phyloP scores from a whole-genome alignment of 1,140 invertebrate species.

The Microplitis demolitor region DNA sequence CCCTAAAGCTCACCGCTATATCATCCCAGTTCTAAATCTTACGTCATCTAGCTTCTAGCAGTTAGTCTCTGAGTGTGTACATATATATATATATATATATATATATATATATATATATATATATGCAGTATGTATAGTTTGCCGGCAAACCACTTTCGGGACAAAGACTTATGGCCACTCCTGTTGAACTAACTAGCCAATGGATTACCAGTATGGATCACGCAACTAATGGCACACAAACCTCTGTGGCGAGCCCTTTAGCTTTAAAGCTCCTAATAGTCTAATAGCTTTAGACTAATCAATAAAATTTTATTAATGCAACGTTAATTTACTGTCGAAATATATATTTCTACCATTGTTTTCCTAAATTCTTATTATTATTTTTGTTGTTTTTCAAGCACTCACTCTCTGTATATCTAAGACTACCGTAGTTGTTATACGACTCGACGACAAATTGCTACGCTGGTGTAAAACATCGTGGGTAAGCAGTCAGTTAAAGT shows the following conservation, averaged over 20 bases:
- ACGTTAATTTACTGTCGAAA: no score
- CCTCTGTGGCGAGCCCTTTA: no score
- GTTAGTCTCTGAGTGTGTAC: not conserved
- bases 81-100: not conserved
- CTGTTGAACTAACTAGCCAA: not conserved
- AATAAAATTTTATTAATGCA: no score
- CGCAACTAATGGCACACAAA: not conserved
- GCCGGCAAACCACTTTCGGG: not conserved
- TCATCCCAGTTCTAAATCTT: constrained; percentile 10
- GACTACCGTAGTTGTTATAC: not conserved
- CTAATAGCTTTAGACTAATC: no score
- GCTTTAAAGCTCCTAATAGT: no score
- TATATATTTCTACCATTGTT: no score
- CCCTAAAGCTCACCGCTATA: not conserved
- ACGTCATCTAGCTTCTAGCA: constrained; percentile 7
- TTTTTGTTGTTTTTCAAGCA: no score
- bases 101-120: not conserved
- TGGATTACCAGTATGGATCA: not conserved
- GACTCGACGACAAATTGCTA: constrained; percentile 1
- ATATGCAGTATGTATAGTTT: not conserved
- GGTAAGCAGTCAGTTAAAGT: constrained; percentile 17
- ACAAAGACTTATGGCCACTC: not conserved
- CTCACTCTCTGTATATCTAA: not conserved
- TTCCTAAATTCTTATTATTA: no score
- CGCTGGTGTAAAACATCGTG: not conserved